Evolutionary conservation across 1,140 invertebrate genomes (phyloP).

Genomic region (Drosophila ambigua): DNA sequence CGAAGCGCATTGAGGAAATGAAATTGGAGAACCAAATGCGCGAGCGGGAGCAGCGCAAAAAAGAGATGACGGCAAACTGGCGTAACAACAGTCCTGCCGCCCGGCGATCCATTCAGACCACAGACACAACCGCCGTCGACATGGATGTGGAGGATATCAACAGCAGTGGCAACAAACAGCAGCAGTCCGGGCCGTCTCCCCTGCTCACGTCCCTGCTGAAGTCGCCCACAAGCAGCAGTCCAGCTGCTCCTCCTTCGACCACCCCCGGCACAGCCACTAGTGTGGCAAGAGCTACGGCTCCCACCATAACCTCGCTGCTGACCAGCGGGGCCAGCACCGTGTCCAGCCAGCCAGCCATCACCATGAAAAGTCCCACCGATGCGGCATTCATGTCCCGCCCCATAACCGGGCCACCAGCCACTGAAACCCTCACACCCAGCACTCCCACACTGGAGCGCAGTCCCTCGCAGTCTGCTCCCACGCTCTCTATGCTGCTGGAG

Average conservation of each 20-base stretch:
- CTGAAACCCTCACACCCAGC: slow-evolving; percentile 17
- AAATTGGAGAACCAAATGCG: slow-evolving; percentile 88
- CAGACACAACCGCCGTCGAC: slow-evolving; percentile 76
- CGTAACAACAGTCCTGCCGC: slow-evolving; percentile 70
- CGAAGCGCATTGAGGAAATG: slow-evolving; percentile 87
- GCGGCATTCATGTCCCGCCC: slow-evolving; percentile 62
- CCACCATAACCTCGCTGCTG: slow-evolving; percentile 76
- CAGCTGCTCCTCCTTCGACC: slow-evolving; percentile 33
- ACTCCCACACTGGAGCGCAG: slow-evolving; percentile 59
- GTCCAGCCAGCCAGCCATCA: slow-evolving; percentile 66
- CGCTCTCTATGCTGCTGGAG: slow-evolving; percentile 88
- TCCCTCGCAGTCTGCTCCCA: slow-evolving; percentile 87
- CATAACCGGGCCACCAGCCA: slow-evolving; percentile 62
- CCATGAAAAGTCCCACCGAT: slow-evolving; percentile 58
- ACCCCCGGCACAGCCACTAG: slow-evolving; percentile 32
- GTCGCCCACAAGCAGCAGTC: slow-evolving; percentile 86
- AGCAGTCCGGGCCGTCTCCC: slow-evolving; percentile 86
- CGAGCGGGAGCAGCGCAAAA: slow-evolving; percentile 88
- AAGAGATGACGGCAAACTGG: slow-evolving; percentile 86
- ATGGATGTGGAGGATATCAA: slow-evolving; percentile 77
- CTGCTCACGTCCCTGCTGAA: slow-evolving; percentile 92
- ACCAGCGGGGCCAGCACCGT: slow-evolving; percentile 52
- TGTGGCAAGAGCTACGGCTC: slow-evolving; percentile 73
- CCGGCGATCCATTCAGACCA: slow-evolving; percentile 33
- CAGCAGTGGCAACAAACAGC: slow-evolving; percentile 41